phyloP scores from a whole-genome alignment of 2,888 invertebrate species.

The Lordiphosa fenestrarum region DNA sequence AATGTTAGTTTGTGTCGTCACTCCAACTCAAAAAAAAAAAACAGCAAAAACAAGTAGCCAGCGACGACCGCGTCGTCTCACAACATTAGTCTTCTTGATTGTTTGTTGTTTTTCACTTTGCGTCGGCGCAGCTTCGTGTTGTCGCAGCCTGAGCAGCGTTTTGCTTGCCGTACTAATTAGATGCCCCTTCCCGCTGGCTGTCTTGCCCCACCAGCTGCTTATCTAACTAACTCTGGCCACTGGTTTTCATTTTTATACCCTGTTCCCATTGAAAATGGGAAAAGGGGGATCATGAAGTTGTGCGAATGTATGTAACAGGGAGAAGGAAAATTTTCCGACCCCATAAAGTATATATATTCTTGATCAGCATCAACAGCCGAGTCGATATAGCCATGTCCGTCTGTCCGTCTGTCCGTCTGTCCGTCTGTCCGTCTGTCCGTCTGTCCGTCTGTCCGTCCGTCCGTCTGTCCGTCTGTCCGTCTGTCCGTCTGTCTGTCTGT shows the following conservation, averaged over 20 bases:
- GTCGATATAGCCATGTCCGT: too few species aligned
- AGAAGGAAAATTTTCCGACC: too few species aligned
- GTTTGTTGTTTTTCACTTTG: slow-evolving; percentile 26
- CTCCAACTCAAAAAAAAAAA: background rate
- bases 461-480: too few species aligned
- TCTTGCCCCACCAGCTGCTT: slow-evolving; percentile 21
- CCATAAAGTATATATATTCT: too few species aligned
- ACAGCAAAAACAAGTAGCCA: background rate
- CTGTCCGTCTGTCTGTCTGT: too few species aligned
- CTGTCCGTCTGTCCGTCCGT: too few species aligned
- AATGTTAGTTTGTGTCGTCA: slow-evolving; percentile 27
- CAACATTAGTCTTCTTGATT: slow-evolving; percentile 53
- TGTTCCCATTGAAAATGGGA: too few species aligned
- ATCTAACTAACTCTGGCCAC: slow-evolving; percentile 34
- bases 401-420: too few species aligned
- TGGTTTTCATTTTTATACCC: background rate
- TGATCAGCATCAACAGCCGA: too few species aligned
- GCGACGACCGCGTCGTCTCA: slow-evolving; percentile 28
- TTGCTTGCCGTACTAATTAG: slow-evolving; percentile 54
- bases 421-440: too few species aligned
- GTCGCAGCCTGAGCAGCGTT: slow-evolving; percentile 53
- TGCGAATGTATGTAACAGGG: too few species aligned
- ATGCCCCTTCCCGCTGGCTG: slow-evolving; percentile 7
- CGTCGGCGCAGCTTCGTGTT: slow-evolving; percentile 26
- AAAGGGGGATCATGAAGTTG: too few species aligned